Conservation (phyloP, 2,797 vertebrate genomes). For the Emydoidea blandingii region DNA sequence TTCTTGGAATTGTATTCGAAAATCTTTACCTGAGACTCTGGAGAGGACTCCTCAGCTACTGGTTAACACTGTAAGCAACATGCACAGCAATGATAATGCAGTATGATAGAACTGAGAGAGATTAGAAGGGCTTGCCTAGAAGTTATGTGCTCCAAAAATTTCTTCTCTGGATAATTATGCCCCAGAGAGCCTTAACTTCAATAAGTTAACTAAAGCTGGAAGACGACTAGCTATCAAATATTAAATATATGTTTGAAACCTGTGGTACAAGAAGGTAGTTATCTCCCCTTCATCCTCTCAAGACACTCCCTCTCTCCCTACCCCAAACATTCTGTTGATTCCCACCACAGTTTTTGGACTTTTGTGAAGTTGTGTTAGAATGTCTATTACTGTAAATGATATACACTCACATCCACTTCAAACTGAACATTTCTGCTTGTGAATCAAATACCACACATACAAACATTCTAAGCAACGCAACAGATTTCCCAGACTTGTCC, state of each 20-base stretch:
- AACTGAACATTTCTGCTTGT: background rate
- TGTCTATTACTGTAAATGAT: background rate
- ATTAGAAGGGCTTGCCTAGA: background rate
- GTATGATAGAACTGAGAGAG: background rate
- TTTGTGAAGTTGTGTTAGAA: background rate
- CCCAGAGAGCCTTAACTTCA: background rate
- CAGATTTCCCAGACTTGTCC: background rate
- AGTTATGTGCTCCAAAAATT: background rate
- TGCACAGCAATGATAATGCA: background rate
- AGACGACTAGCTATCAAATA: background rate
- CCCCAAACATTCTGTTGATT: accelerated
- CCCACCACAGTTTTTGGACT: background rate
- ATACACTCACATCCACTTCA: background rate
- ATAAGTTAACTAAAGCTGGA: background rate
- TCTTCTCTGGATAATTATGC: background rate
- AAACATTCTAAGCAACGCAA: background rate
- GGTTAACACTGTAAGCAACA: background rate
- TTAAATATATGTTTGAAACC: background rate
- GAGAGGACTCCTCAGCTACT: background rate
- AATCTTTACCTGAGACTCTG: background rate
- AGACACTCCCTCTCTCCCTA: background rate
- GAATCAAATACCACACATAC: too few relatives aligned
- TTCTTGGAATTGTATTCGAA: background rate
- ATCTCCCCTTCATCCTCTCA: background rate
- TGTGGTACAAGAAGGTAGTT: too few relatives aligned